phyloP scores from a whole-genome alignment of 2,797 vertebrate genomes.

The Liparis tanakae region DNA sequence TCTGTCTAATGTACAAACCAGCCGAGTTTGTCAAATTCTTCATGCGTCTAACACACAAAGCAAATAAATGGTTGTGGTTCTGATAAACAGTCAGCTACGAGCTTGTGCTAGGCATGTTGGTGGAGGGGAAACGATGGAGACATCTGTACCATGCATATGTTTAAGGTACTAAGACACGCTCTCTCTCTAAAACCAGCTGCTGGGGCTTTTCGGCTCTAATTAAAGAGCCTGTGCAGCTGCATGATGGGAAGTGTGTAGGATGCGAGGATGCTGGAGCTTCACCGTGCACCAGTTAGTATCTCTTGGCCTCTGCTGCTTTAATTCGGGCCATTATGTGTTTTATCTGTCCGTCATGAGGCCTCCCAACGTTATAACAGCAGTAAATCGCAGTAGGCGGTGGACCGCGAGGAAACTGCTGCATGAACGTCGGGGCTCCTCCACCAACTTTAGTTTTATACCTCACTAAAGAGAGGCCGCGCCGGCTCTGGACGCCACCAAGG shows the following conservation, averaged over 20 bases:
- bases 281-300: not conserved
- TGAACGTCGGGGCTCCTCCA: slow-evolving; percentile 1
- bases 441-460: not conserved
- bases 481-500: not conserved
- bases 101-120: not conserved
- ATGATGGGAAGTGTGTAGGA: not conserved
- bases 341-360: slow-evolving; percentile 1
- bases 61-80: too few relatives aligned
- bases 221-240: not conserved
- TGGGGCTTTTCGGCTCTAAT: not conserved
- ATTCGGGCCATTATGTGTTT: not conserved
- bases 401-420: not conserved
- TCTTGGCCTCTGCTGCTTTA: slow-evolving; percentile 1
- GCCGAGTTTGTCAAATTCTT: too few relatives aligned
- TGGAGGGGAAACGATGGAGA: not conserved
- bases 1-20: too few relatives aligned
- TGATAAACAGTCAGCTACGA: not conserved
- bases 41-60: too few relatives aligned
- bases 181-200: not conserved
- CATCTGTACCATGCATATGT: not conserved
- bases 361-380: not conserved
- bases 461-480: not conserved
- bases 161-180: not conserved
- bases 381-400: not conserved
- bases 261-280: not conserved